Percentiles rank a stretch among this genome's conserved stretches.
Conservation (phyloP, 2,888 invertebrate species). For the Eupsilia transversa region DNA sequence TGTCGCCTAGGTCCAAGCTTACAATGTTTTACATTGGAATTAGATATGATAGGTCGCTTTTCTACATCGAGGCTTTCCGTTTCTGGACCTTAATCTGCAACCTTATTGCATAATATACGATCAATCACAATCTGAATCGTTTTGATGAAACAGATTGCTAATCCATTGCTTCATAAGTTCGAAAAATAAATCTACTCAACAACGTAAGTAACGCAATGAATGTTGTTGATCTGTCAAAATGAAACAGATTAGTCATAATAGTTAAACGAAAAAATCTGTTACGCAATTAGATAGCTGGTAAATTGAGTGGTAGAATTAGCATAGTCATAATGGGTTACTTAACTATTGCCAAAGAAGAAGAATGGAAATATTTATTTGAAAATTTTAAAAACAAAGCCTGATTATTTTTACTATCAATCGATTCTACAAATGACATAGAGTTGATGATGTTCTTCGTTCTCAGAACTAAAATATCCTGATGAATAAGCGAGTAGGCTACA, state of each 20-base stretch:
- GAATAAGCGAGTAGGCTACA: constrained; percentile 33
- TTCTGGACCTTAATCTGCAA: background rate
- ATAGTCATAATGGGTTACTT: background rate
- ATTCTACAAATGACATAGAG: background rate
- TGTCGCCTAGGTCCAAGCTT: constrained; percentile 44
- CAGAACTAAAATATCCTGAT: constrained; percentile 1
- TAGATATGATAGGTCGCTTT: constrained; percentile 39
- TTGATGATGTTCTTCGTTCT: background rate
- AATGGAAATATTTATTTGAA: background rate
- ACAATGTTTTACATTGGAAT: constrained; percentile 25
- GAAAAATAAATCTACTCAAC: no score
- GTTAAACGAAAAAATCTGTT: no score
- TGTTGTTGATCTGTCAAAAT: no score
- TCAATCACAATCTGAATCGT: no score
- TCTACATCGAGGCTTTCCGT: background rate
- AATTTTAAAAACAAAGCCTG: background rate
- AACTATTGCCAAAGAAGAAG: background rate
- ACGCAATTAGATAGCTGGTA: no score
- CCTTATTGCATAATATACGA: no score
- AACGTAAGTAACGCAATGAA: no score
- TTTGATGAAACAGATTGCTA: no score
- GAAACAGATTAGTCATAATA: no score
- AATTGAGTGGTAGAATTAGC: background rate
- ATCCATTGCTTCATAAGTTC: no score
- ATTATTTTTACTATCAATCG: background rate